phyloP scores from a whole-genome alignment of 2,113 vertebrate genomes.

The Pelecanoides urinatrix region DNA sequence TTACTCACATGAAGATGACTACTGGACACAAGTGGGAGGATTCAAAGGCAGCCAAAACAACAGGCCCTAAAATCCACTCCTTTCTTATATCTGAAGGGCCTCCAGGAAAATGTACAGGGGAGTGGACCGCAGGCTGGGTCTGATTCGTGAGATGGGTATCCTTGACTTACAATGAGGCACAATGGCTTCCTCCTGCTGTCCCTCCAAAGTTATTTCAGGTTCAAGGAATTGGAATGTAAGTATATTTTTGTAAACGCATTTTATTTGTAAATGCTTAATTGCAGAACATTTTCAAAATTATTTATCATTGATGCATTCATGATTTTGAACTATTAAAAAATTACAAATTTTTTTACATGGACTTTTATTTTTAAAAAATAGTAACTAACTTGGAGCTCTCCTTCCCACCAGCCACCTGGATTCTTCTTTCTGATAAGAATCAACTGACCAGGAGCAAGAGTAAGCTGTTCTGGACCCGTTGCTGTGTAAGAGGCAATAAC shows the following conservation, averaged over 20 bases:
- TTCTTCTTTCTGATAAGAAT: conserved; percentile 98
- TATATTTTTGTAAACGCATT: not conserved
- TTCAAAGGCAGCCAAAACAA: not conserved
- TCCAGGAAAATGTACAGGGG: not conserved
- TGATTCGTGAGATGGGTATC: not conserved
- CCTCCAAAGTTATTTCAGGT: not conserved
- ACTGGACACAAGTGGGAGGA: not conserved
- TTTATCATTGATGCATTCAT: not conserved
- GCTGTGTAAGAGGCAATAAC: conserved; percentile 95
- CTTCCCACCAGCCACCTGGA: conserved; percentile 99
- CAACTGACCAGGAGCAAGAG: conserved; percentile 93
- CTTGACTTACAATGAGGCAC: not conserved
- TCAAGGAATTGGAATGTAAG: not conserved
- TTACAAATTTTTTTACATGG: accelerated
- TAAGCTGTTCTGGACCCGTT: conserved; percentile 94
- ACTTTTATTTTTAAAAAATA: not conserved
- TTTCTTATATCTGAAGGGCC: not conserved
- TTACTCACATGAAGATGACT: not conserved
- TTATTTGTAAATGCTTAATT: not conserved
- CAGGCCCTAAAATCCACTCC: not conserved
- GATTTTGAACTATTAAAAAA: not conserved
- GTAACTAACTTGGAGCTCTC: conserved; percentile 90
- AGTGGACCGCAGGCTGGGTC: not conserved
- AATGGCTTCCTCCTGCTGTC: not conserved
- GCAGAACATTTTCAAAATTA: not conserved